Base-by-base conservation (phyloP, 2,797 vertebrate species). In the Clarias fuscus region DNA sequence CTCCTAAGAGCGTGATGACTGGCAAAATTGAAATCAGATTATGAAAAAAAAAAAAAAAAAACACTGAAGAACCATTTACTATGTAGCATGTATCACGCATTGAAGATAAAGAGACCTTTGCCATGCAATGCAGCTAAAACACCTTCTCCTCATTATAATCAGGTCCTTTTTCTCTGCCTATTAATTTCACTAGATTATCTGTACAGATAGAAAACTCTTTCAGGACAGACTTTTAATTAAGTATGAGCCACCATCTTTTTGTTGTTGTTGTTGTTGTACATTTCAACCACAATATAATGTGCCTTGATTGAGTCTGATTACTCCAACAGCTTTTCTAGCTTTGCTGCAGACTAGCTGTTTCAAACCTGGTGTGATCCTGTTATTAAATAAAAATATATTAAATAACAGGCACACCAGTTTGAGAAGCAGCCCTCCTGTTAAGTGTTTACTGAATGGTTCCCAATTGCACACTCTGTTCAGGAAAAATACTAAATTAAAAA, bases 1-100 rank as follows among this genome's bases (percentile, higher is more conserved):
- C 91, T 88, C 92, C 88, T 86, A 90, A 89, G 93, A 94, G 95
- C 95, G 92, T 94, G 92, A 90, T 89, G 93, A 91, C 86, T 93
- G 93, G 93, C 94, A 90, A 95, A 96, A 96, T 95, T 96, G 93
- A 93, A 96, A 96, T 96, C 95, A 95, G 95, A 96, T 96, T 96
- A 94, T 59, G 85, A 85, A 56, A 92, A 91, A 88, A 89, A 72
- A 61, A 61, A 61, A 40, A 65, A 43, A n/a, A 27, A 67, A 14
- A 24, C 65, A 92, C 91, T 89, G 92, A 91, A 93, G 91, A 93
- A 94, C 90, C 92, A 91, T 95, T 94, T 95, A 93, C 91, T 82
- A 89, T 83, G 90, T 92, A 92, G 91, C 92, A 90, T 93, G 93
- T 94, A 95, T 95, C 92, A 92, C 88, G 88, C 89, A 87, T 93